Base-by-base conservation (phyloP, 2,113 vertebrate species). In the Gymnorhina tibicen region DNA sequence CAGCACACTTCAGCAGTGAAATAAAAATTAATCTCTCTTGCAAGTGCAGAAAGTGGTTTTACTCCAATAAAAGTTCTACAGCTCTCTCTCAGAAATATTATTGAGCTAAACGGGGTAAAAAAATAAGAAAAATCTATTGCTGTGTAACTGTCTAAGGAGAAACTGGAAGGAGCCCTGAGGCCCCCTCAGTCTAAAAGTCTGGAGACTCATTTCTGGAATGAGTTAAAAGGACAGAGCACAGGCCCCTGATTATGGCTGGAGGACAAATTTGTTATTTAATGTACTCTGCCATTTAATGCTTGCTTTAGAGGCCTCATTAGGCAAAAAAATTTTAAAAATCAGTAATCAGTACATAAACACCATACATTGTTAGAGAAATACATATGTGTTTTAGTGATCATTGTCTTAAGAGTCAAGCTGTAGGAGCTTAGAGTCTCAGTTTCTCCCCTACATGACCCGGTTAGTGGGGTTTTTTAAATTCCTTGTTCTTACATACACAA, bases 361-460 rank as follows among this genome's bases (percentile, higher is more conserved):
- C 9, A 53, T 6, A 52, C 6, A 21, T 37, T 60, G 55, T 49
- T 73, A 62, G 23, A 91, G 19, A 74, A 93, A 80, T 30, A 52
- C 1, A 0, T 35, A 13, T 2, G 2, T 63, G 22, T 11, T 77
- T 44, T 16, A 58, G 19, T 4, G 16, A 11, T 44, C 6, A 4
- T 41, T 63, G 58, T 33, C 56, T 94, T 60, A 72, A 47, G 18
- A 87, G 26, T 27, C 50, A 73, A 58, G 50, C 28, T 76, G 12
- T 1, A 80, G 37, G 15, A 91, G 59, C 37, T 73, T 33, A 50
- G 14, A 42, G 33, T 59, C 50, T 52, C 63, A 77, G 64, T 33
- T 55, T 56, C 72, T 86, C 30, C 63, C 55, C 44, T 49, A 21
- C 18, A 24, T 23, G 35, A 85, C 30, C 27, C 0, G 0, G 24